phyloP scores from a whole-genome alignment of 1,140 invertebrate species.

The Cydia fagiglandana region DNA sequence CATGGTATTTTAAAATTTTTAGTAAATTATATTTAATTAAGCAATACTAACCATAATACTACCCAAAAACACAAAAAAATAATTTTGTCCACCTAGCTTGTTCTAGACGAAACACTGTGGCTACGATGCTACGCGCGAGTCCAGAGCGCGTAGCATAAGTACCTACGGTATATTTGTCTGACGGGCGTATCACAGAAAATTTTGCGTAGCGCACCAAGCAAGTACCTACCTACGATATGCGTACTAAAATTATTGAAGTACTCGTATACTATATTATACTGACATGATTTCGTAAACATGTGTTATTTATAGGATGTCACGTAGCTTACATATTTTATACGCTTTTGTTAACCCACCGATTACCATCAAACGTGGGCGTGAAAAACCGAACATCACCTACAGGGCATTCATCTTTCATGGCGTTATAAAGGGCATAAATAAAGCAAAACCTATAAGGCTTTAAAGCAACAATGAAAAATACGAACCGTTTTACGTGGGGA shows the following conservation, averaged over 20 bases:
- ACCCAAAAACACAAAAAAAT: too few relatives aligned
- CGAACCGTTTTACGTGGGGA: constrained; percentile 71
- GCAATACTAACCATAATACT: too few relatives aligned
- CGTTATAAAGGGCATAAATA: constrained; percentile 73
- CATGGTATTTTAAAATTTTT: too few relatives aligned
- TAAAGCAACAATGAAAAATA: constrained; percentile 78
- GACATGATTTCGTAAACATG: not conserved
- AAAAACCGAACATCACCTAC: constrained; percentile 67
- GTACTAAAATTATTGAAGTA: not conserved
- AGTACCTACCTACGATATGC: not conserved
- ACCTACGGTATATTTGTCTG: too few relatives aligned
- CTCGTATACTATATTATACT: too few relatives aligned
- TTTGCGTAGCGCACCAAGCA: not conserved
- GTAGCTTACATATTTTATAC: not conserved
- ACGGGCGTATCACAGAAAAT: not conserved
- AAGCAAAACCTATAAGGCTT: constrained; percentile 77
- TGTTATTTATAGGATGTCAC: not conserved
- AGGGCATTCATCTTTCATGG: constrained; percentile 69
- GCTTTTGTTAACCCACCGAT: not conserved
- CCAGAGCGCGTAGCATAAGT: not conserved
- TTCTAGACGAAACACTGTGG: too few relatives aligned
- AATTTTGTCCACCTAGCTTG: too few relatives aligned
- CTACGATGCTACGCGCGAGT: not conserved
- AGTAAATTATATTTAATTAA: too few relatives aligned
- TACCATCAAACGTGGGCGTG: constrained; percentile 34